These are phyloP conservation scores for Cerceris ruficornis DNA, from an alignment of 2,888 invertebrate species.

Conservation along the genomic window DNA sequence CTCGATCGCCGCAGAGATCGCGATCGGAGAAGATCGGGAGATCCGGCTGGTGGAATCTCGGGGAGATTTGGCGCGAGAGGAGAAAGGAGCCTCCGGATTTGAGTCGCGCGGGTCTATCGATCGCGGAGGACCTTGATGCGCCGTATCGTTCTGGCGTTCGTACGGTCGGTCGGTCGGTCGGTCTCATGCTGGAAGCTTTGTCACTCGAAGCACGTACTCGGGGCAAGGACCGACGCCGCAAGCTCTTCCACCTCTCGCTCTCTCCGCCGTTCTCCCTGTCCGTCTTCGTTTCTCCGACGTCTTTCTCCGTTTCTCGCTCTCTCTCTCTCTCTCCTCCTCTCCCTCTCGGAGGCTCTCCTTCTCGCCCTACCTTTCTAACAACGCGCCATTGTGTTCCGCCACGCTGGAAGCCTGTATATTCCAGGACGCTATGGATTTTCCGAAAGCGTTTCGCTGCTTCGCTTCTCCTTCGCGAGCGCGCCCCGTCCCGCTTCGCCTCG, in stretches of 20 bases:
- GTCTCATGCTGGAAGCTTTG: slow-evolving; percentile 79
- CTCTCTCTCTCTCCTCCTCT: slow-evolving; percentile 52
- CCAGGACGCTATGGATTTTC: slow-evolving; percentile 79
- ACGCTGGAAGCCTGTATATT: slow-evolving; percentile 73
- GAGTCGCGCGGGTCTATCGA: slow-evolving; percentile 76
- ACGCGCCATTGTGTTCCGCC: slow-evolving; percentile 77
- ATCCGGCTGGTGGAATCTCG: not conserved
- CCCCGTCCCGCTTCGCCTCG: slow-evolving; percentile 4
- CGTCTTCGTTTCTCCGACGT: slow-evolving; percentile 51
- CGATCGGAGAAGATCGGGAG: not conserved
- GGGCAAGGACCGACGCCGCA: slow-evolving; percentile 82
- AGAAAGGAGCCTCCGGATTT: slow-evolving; percentile 56
- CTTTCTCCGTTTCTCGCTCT: slow-evolving; percentile 56
- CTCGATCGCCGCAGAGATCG: not conserved
- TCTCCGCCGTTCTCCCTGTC: slow-evolving; percentile 56
- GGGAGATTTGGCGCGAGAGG: not conserved
- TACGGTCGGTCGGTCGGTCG: slow-evolving; percentile 75
- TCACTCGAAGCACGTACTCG: slow-evolving; percentile 81
- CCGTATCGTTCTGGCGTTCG: slow-evolving; percentile 72
- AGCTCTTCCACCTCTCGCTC: slow-evolving; percentile 73
- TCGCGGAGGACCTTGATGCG: slow-evolving; percentile 80
- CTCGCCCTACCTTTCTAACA: slow-evolving; percentile 70
- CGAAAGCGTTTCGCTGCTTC: slow-evolving; percentile 75
- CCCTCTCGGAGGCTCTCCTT: slow-evolving; percentile 51
- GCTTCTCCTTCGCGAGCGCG: slow-evolving; percentile 46